Evolutionary conservation across 2,797 vertebrate genomes (phyloP).

Genomic region (Toxotes lorentzi): DNA sequence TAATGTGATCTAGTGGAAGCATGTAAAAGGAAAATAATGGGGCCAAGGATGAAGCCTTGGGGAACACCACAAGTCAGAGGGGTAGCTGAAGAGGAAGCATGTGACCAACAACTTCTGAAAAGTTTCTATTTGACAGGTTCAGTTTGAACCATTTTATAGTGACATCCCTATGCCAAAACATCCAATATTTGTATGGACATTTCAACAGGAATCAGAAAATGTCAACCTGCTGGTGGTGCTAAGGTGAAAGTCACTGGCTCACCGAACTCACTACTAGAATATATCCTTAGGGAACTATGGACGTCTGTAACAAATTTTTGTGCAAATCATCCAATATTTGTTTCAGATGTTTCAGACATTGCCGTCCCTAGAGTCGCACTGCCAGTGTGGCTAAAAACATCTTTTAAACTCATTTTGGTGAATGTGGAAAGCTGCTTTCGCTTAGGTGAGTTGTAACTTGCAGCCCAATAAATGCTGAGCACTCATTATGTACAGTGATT

Average conservation of each 20-base stretch:
- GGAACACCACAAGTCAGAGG: too few species aligned
- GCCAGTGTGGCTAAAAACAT: neutral
- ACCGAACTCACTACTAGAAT: neutral
- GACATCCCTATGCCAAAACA: neutral
- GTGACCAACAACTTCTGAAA: neutral
- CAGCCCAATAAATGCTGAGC: neutral
- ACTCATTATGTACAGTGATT: neutral
- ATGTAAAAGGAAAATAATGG: too few species aligned
- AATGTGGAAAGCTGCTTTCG: neutral
- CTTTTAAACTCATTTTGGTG: neutral
- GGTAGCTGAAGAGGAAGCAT: neutral
- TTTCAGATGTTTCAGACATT: neutral
- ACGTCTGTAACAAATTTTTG: neutral
- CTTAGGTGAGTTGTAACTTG: constrained; percentile 2
- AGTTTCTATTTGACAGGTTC: neutral
- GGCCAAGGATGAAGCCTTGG: too few species aligned
- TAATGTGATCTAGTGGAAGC: too few species aligned
- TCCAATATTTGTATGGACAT: neutral
- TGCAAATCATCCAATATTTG: neutral
- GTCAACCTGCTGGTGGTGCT: neutral
- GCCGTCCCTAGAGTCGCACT: neutral
- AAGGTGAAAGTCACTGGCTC: neutral
- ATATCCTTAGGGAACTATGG: neutral
- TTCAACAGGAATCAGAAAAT: neutral
- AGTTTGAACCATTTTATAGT: neutral